Evolutionary conservation across 1,140 invertebrate genomes (phyloP).

Genomic region (Aphidius ervi): DNA sequence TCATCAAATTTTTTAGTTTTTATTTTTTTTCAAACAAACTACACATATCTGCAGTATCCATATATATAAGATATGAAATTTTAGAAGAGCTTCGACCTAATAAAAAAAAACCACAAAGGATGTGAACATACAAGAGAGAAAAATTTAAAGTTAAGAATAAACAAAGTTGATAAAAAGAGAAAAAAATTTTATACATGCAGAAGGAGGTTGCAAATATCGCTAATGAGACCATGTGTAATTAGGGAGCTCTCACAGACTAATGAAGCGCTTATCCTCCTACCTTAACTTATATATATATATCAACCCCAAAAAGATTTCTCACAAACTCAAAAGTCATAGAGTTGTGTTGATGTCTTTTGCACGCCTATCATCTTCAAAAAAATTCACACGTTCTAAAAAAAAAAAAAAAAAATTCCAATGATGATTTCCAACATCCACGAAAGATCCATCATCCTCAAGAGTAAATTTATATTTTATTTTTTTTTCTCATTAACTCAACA

Average conservation of each 20-base stretch:
- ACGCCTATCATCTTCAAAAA: not conserved
- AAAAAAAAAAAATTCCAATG: constrained; percentile 9
- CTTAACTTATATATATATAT: constrained; percentile 24
- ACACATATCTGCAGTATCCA: not conserved
- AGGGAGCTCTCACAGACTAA: constrained; percentile 54
- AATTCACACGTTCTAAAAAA: constrained; percentile 10
- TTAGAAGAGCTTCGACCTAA: not conserved
- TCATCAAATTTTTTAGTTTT: not conserved
- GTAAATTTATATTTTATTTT: too few relatives aligned
- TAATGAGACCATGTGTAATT: constrained; percentile 55
- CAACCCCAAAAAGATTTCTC: constrained; percentile 27
- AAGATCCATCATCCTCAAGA: too few relatives aligned
- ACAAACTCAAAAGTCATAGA: constrained; percentile 5
- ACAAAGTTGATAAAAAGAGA: constrained; percentile 19
- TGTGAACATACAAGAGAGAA: constrained; percentile 1
- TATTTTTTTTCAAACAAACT: not conserved
- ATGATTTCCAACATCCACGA: constrained; percentile 26
- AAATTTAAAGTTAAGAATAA: constrained; percentile 14
- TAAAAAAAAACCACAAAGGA: constrained; percentile 17
- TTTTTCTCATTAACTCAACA: too few relatives aligned
- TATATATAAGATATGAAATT: not conserved
- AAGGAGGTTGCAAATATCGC: constrained; percentile 36
- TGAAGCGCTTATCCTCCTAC: constrained; percentile 51
- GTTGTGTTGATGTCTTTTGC: too few relatives aligned
- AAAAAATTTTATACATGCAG: constrained; percentile 27